phyloP scores from a whole-genome alignment of 2,113 vertebrate genomes.

The Istiophorus platypterus region DNA sequence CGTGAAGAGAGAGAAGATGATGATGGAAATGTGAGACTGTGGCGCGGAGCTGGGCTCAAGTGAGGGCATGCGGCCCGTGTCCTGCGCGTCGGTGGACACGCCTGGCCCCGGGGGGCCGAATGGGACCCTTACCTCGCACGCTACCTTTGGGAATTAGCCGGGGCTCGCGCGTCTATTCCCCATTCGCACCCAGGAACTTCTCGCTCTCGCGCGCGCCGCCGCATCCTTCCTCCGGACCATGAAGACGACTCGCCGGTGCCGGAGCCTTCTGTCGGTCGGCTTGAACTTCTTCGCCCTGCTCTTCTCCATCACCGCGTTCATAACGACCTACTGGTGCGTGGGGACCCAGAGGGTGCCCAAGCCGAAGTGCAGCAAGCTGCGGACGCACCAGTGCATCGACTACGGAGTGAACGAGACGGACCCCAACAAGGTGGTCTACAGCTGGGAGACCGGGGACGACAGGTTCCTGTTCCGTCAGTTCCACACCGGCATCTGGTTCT shows the following conservation, averaged over 20 bases:
- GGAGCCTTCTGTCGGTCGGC: constrained; percentile 90
- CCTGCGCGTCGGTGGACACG: background rate
- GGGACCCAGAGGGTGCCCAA: constrained; percentile 90
- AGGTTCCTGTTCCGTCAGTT: constrained; percentile 92
- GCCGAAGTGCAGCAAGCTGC: constrained; percentile 82
- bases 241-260: constrained; percentile 91
- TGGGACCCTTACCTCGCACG: constrained; percentile 11
- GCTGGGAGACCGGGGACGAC: constrained; percentile 96
- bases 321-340: constrained; percentile 95
- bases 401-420: constrained; percentile 89
- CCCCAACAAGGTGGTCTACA: constrained; percentile 91
- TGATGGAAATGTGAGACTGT: constrained; percentile 19
- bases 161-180: constrained; percentile 15
- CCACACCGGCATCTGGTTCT: constrained; percentile 96
- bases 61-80: background rate
- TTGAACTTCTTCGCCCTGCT: constrained; percentile 85
- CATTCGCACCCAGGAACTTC: constrained; percentile 61
- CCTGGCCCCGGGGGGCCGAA: background rate
- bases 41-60: constrained; percentile 21
- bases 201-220: constrained; percentile 24
- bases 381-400: constrained; percentile 91
- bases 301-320: constrained; percentile 89
- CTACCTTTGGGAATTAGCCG: constrained; percentile 7
- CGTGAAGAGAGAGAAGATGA: background rate
- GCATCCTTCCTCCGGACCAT: constrained; percentile 81